These are phyloP conservation scores for Gambusia yucatana DNA, from an alignment of 2,797 vertebrate species.

Conservation along the genomic window DNA sequence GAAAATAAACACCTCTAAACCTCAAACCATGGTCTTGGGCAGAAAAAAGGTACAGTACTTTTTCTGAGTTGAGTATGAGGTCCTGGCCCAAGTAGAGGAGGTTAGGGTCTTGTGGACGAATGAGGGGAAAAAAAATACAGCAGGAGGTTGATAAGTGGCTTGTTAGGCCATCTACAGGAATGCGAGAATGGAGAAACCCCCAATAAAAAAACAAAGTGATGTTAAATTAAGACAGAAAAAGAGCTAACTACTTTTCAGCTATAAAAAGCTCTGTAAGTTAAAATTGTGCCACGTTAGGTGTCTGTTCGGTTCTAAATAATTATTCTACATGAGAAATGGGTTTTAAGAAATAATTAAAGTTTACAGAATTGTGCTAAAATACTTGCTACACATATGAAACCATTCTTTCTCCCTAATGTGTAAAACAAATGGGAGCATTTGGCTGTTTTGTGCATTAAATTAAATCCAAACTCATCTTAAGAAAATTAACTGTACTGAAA, in stretches of 20 bases:
- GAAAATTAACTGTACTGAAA: background rate
- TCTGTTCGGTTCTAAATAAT: background rate
- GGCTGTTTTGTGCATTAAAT: background rate
- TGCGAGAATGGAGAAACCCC: too few relatives aligned
- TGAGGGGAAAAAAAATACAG: background rate
- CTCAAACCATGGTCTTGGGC: background rate
- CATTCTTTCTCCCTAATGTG: background rate
- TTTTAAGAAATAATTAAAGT: background rate
- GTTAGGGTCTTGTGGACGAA: background rate
- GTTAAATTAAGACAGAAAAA: background rate
- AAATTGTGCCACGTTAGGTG: background rate
- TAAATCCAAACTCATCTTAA: background rate
- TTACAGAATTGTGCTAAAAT: background rate
- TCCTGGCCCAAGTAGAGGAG: background rate
- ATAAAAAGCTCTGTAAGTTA: too few relatives aligned
- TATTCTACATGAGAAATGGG: background rate
- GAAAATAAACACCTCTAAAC: background rate
- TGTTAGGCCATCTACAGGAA: background rate
- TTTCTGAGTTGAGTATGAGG: too few relatives aligned
- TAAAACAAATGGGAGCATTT: background rate
- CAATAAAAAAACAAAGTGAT: background rate
- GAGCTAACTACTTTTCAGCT: background rate
- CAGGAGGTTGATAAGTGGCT: background rate
- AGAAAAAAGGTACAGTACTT: background rate
- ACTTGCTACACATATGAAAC: background rate